A percentile compares a stretch with the other conserved stretches of the same genome.
Evolutionary conservation across 2,113 vertebrate species (phyloP).

Genomic region (Helogale parvula): DNA sequence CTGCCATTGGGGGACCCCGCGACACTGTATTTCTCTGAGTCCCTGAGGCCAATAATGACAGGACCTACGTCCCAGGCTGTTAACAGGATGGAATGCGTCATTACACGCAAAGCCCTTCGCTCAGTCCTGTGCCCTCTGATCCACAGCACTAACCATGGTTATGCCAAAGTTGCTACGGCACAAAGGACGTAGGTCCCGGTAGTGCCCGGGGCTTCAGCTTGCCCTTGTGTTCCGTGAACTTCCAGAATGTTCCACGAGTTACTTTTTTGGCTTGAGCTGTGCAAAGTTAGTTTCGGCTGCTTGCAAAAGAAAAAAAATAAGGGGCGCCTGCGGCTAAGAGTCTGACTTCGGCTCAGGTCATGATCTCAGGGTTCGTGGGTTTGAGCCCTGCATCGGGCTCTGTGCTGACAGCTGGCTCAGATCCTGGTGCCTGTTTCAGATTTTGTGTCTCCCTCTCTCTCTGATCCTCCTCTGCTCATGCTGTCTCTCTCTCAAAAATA

Average conservation of each 20-base stretch:
- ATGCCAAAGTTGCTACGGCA: fast-evolving
- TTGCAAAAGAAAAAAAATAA: not conserved
- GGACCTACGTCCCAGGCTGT: not conserved
- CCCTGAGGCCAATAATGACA: not conserved
- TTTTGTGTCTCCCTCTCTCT: too few relatives aligned
- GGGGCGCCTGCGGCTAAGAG: too few relatives aligned
- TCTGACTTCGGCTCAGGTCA: too few relatives aligned
- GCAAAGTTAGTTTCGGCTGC: not conserved
- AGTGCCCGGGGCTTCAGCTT: not conserved
- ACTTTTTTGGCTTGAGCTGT: not conserved
- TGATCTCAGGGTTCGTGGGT: too few relatives aligned
- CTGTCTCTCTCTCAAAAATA: too few relatives aligned
- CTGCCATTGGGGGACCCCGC: not conserved
- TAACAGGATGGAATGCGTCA: not conserved
- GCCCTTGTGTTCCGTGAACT: fast-evolving
- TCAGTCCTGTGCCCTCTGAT: not conserved
- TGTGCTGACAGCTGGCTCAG: too few relatives aligned
- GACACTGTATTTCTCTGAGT: not conserved
- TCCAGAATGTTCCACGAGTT: not conserved
- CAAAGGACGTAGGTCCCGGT: fast-evolving
- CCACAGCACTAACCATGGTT: fast-evolving
- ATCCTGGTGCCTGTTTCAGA: too few relatives aligned
- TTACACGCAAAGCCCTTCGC: fast-evolving
- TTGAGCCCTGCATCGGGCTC: too few relatives aligned
- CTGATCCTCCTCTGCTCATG: too few relatives aligned